Base-by-base conservation (phyloP, 2,113 vertebrate genomes). In the Antigone vipio region DNA sequence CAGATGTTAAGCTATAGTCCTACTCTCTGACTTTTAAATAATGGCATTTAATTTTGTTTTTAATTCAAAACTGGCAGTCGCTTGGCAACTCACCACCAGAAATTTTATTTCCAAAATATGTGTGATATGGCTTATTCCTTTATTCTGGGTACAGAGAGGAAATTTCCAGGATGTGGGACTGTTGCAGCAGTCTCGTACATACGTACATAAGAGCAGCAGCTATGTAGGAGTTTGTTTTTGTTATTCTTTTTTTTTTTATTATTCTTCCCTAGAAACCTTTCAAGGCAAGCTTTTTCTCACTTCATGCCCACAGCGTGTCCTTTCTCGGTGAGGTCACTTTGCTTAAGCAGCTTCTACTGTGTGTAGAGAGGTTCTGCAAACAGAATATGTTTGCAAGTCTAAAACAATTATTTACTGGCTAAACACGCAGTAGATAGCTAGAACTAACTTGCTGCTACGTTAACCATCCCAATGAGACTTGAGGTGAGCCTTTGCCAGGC, bases 321-420 rank as follows among this genome's bases (percentile, higher is more conserved):
- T 64, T 81, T 50, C 29, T 38, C 22, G 45, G n/a, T 34, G 6
- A 40, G 40, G 5, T 52, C 50, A 27, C 64, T 74, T 60, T 17
- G 8, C 53, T 60, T 0, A 0, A 73, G 64, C 59, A 84, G n/a
- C 74, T 77, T 64, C 35, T 63, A 3, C 24, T 32, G 11, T 32
- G 29, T 64, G 35, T n/a, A 68, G 68, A 72, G 52, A 49, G 9
- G 38, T 64, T 89, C 32, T 84, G 73, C 64, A 87, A 77, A 69
- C 11, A n/a, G 58, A 29, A 21, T 24, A 42, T 55, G 3, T 81
- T 93, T 77, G 45, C 2, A 2, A 52, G n/a, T 26, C 24, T 42
- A 55, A 89, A 93, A 29, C 44, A 40, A 68, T 87, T 86, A 83
- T 72, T 91, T 89, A 53, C 30, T 92, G 63, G n/a, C 52, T 71